These are phyloP conservation scores for Carassius auratus DNA, from an alignment of 2,113 vertebrate genomes.

Conservation along the genomic window DNA sequence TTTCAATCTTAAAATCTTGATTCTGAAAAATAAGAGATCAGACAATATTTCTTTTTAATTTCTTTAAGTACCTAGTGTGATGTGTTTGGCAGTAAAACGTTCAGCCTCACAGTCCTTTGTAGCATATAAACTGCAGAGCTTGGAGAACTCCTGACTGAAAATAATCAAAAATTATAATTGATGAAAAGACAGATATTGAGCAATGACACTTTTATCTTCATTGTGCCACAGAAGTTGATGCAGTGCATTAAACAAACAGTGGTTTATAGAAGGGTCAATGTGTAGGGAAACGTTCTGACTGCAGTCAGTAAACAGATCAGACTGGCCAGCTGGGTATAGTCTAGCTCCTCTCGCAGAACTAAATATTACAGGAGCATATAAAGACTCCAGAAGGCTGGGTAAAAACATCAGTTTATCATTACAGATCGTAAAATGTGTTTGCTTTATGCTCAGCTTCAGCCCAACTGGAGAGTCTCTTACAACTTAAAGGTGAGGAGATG, in stretches of 20 bases:
- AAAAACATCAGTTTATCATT: constrained; percentile 33
- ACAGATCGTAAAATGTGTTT: constrained; percentile 18
- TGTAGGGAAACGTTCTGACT: neutral
- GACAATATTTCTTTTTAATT: neutral
- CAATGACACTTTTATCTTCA: neutral
- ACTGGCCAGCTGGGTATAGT: constrained; percentile 12
- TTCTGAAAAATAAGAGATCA: neutral
- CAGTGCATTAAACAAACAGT: neutral
- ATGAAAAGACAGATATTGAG: neutral
- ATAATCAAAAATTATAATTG: neutral
- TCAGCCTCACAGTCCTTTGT: neutral
- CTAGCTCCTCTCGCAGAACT: neutral
- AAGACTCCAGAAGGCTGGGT: constrained; percentile 8
- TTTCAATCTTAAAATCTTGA: neutral
- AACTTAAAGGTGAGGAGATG: neutral
- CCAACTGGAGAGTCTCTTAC: neutral
- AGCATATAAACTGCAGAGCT: neutral
- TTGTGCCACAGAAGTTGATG: neutral
- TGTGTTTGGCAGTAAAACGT: neutral
- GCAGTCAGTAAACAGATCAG: neutral
- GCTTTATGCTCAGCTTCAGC: neutral
- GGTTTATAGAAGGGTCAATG: neutral
- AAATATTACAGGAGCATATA: constrained; percentile 15
- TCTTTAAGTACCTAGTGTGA: neutral
- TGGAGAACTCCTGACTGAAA: neutral